These are phyloP conservation scores for Aelia acuminata DNA, from an alignment of 2,888 invertebrate species.

Conservation along the genomic window DNA sequence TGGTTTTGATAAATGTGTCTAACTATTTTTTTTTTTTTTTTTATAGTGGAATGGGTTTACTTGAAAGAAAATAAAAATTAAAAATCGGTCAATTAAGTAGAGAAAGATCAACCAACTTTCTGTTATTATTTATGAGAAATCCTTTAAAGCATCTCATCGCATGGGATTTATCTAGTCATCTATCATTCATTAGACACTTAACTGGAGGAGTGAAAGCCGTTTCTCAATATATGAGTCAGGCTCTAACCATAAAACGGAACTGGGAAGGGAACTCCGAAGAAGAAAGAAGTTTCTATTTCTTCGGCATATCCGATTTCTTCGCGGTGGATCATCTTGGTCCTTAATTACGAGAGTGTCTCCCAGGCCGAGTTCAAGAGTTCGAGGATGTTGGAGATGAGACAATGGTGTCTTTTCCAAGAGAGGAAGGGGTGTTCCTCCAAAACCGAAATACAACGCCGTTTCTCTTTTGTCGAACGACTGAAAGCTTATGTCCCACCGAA, in stretches of 20 bases:
- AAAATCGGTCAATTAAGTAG: not conserved
- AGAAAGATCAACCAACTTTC: not conserved
- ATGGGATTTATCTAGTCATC: not conserved
- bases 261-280: not conserved
- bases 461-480: not conserved
- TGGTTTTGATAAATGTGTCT: too few relatives aligned
- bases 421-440: not conserved
- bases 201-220: slow-evolving; percentile 11
- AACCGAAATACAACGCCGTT: not conserved
- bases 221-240: not conserved
- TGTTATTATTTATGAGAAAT: not conserved
- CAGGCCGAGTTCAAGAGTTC: not conserved
- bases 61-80: not conserved
- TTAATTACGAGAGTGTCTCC: not conserved
- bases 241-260: not conserved
- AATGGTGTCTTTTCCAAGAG: not conserved
- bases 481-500: not conserved
- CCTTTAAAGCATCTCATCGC: not conserved
- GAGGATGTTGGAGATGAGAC: slow-evolving; percentile 14
- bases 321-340: not conserved
- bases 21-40: too few relatives aligned
- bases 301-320: not conserved
- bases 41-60: too few relatives aligned
- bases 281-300: slow-evolving; percentile 16
- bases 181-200: slow-evolving; percentile 31